Evolutionary conservation across 2,888 invertebrate genomes (phyloP).

Genomic region (Rhorus exstirpatorius): DNA sequence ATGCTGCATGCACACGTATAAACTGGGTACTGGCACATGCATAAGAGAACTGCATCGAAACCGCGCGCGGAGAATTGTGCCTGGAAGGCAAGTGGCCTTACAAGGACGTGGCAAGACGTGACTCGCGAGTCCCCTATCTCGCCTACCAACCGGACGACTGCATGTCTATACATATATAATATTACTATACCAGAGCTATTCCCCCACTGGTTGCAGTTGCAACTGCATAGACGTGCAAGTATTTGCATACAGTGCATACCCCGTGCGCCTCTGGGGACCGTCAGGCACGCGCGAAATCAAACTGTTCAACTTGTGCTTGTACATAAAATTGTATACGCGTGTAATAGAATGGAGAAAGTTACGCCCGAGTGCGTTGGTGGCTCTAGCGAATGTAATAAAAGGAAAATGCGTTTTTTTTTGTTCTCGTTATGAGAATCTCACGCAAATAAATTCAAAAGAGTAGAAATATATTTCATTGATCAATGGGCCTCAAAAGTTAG

Average conservation of each 20-base stretch:
- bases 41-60: slow-evolving; percentile 54
- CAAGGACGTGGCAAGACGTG: slow-evolving; percentile 83
- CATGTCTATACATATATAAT: slow-evolving; percentile 31
- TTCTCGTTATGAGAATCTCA: background rate
- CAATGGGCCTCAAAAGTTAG: no score
- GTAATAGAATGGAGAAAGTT: slow-evolving; percentile 68
- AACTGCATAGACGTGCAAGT: slow-evolving; percentile 68
- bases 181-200: slow-evolving; percentile 10
- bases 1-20: slow-evolving; percentile 12
- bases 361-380: slow-evolving; percentile 67
- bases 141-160: slow-evolving; percentile 63
- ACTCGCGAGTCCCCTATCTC: slow-evolving; percentile 64
- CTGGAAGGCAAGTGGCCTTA: slow-evolving; percentile 85
- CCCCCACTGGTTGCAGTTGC: slow-evolving; percentile 46
- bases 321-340: slow-evolving; percentile 28
- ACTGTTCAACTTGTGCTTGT: slow-evolving; percentile 42
- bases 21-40: slow-evolving; percentile 68
- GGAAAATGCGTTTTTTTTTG: slow-evolving; percentile 13
- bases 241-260: slow-evolving; percentile 71
- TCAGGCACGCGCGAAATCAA: slow-evolving; percentile 73
- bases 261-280: slow-evolving; percentile 62
- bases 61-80: slow-evolving; percentile 70
- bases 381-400: slow-evolving; percentile 34
- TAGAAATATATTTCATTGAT: slow-evolving; percentile 27
- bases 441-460: no score